These are phyloP conservation scores for Odontothrips loti DNA, from an alignment of 2,888 invertebrate species.

Conservation along the genomic window DNA sequence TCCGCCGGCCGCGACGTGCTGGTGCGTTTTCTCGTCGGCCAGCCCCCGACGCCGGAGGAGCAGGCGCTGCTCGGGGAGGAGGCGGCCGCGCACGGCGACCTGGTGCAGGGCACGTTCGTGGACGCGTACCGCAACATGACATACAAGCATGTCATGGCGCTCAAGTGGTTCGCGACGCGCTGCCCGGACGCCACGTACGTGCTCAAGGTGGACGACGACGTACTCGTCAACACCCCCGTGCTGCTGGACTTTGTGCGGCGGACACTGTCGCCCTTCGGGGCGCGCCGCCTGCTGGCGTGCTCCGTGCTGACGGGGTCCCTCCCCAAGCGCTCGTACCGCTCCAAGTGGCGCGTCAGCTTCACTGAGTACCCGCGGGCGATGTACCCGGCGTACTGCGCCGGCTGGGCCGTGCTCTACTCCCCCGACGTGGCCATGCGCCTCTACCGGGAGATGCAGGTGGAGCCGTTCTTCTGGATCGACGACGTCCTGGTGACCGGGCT, in stretches of 20 bases:
- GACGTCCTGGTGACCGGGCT: conserved; percentile 74
- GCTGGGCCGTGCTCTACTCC: conserved; percentile 65
- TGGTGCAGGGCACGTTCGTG: conserved; percentile 70
- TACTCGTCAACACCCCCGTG: conserved; percentile 48
- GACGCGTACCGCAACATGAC: conserved; percentile 79
- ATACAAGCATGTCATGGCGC: conserved; percentile 76
- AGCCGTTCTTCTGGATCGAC: conserved; percentile 77
- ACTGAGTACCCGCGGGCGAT: conserved; percentile 58
- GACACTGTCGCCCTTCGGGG: conserved; percentile 58
- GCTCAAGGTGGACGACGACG: conserved; percentile 51
- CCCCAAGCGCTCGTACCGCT: conserved; percentile 60
- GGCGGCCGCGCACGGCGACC: conserved; percentile 57
- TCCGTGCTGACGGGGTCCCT: conserved; percentile 50
- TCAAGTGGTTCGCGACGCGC: conserved; percentile 70
- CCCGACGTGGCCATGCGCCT: conserved; percentile 57
- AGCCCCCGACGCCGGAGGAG: conserved; percentile 42
- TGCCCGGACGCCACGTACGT: conserved; percentile 60
- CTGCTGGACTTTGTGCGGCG: conserved; percentile 50
- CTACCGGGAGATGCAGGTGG: conserved; percentile 56
- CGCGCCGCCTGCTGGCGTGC: conserved; percentile 58
- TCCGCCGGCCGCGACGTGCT: conserved; percentile 46
- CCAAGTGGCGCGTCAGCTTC: conserved; percentile 72
- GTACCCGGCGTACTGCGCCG: conserved; percentile 74
- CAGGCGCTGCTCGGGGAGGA: conserved; percentile 51
- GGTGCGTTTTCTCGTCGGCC: conserved; percentile 65